These are phyloP conservation scores for Rhineura floridana DNA, from an alignment of 2,113 vertebrate genomes.

Conservation along the genomic window DNA sequence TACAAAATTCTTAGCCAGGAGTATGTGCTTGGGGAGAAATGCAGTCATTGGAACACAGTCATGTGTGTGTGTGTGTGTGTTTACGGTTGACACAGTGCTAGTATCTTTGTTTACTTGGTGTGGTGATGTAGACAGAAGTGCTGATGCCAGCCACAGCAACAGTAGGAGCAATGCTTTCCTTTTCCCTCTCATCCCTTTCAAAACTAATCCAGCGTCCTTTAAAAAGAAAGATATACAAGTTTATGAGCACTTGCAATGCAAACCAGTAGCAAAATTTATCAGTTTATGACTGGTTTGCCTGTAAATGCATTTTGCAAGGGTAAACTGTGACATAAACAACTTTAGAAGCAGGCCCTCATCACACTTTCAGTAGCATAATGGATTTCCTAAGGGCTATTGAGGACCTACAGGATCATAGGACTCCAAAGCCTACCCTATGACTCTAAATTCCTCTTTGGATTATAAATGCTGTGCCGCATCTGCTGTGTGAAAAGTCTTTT, in stretches of 20 bases:
- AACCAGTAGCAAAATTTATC: slow-evolving; percentile 12
- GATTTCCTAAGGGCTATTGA: background rate
- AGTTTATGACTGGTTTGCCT: slow-evolving; percentile 25
- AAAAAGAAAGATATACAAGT: slow-evolving; percentile 17
- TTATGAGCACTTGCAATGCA: slow-evolving; percentile 42
- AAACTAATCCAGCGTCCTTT: slow-evolving; percentile 42
- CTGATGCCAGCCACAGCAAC: slow-evolving; percentile 35
- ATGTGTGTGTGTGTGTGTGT: slow-evolving; percentile 20
- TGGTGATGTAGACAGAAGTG: slow-evolving; percentile 57
- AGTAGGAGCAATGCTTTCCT: slow-evolving; percentile 32
- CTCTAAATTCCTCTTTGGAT: background rate
- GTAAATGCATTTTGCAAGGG: slow-evolving; percentile 4
- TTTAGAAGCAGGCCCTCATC: background rate
- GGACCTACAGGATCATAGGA: background rate
- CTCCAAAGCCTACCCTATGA: background rate
- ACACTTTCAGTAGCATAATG: rapidly evolving
- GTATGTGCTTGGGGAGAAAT: slow-evolving; percentile 65
- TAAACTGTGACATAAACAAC: slow-evolving; percentile 43
- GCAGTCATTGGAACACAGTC: slow-evolving; percentile 69
- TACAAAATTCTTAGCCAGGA: slow-evolving; percentile 63
- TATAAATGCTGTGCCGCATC: background rate
- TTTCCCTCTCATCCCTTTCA: slow-evolving; percentile 39
- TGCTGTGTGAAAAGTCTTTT: background rate
- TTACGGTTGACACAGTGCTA: background rate
- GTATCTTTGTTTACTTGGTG: slow-evolving; percentile 64